These are phyloP conservation scores for Anabacerthia variegaticeps DNA, from an alignment of 2,797 vertebrate species.

Conservation along the genomic window DNA sequence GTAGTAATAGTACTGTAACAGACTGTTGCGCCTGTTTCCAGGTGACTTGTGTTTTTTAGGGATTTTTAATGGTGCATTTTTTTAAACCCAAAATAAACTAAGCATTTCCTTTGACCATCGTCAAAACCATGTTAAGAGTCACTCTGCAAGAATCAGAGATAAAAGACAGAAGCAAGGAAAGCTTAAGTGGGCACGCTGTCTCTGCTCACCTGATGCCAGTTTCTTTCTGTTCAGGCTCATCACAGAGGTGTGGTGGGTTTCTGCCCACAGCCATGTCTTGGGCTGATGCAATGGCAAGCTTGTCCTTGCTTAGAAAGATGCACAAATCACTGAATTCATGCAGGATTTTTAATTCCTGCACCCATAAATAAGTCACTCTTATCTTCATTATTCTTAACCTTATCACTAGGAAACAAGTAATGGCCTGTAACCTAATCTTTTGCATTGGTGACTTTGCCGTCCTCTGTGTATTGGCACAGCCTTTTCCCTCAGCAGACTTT, in stretches of 20 bases:
- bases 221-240: too few relatives aligned
- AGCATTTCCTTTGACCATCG: neutral
- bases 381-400: neutral
- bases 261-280: too few relatives aligned
- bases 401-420: slow-evolving; percentile 1
- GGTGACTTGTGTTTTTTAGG: rapidly evolving
- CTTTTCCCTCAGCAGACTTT: neutral
- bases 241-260: too few relatives aligned
- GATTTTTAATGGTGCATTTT: neutral
- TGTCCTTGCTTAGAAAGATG: neutral
- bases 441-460: neutral
- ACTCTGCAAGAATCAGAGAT: rapidly evolving
- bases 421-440: neutral
- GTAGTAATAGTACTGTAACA: neutral
- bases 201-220: too few relatives aligned
- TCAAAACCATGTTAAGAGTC: neutral
- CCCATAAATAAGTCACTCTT: neutral
- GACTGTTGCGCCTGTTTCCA: rapidly evolving
- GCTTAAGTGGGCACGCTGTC: neutral
- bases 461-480: neutral
- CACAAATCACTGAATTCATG: neutral
- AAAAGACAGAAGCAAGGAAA: neutral
- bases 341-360: neutral
- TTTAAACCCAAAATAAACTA: neutral
- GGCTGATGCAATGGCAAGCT: neutral